Evolutionary conservation across 1,140 invertebrate species (phyloP), one percentile per base, ranked within the genome.

Genomic region (Drosophila tropicalis): DNA sequence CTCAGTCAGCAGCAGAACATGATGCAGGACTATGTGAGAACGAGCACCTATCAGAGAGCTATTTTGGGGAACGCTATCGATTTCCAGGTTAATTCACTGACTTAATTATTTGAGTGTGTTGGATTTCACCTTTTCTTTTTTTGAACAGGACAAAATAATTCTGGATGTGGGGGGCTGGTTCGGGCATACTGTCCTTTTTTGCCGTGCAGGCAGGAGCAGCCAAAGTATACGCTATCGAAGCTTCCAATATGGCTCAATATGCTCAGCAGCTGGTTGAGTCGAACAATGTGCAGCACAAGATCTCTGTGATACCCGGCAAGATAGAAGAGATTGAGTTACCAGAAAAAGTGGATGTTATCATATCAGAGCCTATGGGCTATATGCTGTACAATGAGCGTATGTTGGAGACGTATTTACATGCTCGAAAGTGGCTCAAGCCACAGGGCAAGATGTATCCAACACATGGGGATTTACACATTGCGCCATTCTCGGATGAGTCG

Each of bases 311-410:
- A 83, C 96, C 98, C 54, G 99, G 99, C 6, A 99, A 99, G 94
- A 98, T 99, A 78, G 99, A 99, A 93, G 99, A 99, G 93, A 97
- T 99, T 54, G 96, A 97, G 68, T 92, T 99, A 68, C 98, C 98
- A 5, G 98, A 99, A 92, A 95, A 94, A 82, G 98, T 99, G 12
- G 98, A 99, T 93, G 95, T 99, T 32, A 99, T 99, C 82, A 98
- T 99, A 71, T 99, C 98, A 7, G 99, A 99, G 93, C 99, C 99
- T 0, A 99, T 99, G 99, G 99, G 99, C 29, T 99, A 99, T 90
- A 99, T 99, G 99, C 93, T 99, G 10, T 99, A 99, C 90, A 99
- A 99, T 93, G 99, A 99, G 93, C 94, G 99, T 77, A 99, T 99
- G 99, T 93, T 99, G 71, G 99, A 99, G 93, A 99, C 98, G 5